phyloP scores from a whole-genome alignment of 2,113 vertebrate species.

The Ariopsis seemanni region DNA sequence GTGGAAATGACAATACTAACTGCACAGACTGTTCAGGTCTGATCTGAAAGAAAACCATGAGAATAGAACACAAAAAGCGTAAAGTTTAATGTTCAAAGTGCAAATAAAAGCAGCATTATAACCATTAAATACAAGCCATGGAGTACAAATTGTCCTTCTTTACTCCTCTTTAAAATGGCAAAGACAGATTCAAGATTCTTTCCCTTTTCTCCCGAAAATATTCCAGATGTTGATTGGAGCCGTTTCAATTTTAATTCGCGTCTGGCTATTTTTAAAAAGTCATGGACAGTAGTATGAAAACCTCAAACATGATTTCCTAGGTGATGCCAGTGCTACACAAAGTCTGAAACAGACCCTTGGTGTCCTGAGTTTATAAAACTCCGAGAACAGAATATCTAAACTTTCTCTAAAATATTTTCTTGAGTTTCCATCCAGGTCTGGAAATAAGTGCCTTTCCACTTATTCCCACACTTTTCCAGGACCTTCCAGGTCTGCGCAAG shows the following conservation, averaged over 20 bases:
- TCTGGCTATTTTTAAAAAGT: not conserved
- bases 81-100: not conserved
- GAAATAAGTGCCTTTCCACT: not conserved
- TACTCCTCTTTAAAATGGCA: too few species aligned
- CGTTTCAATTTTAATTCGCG: not conserved
- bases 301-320: not conserved
- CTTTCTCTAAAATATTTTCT: not conserved
- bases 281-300: not conserved
- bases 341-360: not conserved
- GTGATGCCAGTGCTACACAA: not conserved
- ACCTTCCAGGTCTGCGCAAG: not conserved
- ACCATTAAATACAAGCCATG: not conserved
- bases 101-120: not conserved
- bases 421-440: not conserved
- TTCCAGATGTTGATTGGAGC: not conserved
- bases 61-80: conserved; percentile 23
- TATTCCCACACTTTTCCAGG: not conserved
- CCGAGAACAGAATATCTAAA: not conserved
- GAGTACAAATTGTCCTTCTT: not conserved
- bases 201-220: not conserved
- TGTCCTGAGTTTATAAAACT: not conserved
- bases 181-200: not conserved
- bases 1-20: conserved; percentile 10
- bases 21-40: not conserved
- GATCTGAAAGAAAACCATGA: not conserved